Base-by-base conservation (phyloP, 2,888 invertebrate genomes). In the Pilophorus perplexus region DNA sequence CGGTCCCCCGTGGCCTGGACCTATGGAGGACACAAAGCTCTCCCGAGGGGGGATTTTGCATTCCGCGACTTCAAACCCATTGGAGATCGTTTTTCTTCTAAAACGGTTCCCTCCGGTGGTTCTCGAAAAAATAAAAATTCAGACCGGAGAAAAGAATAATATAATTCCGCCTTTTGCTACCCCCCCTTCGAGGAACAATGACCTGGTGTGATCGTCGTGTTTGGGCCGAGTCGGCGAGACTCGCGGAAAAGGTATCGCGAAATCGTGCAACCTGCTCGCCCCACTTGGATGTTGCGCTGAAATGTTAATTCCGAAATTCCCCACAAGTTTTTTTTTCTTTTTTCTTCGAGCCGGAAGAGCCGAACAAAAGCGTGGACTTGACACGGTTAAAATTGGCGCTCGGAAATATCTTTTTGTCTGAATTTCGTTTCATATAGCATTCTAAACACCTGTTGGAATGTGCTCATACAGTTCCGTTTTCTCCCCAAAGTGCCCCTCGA, bases 251-350 rank as follows among this genome's bases (percentile, higher is more conserved):
- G 59, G 59, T 59, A 59, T 42, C 22, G 23, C 42, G 42, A 59
- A 59, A 59, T 59, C 59, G 59, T 59, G 59, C 59, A 25, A 59
- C 42, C 59, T 42, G 59, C 27, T 25, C 27, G 14, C 59, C 59
- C 18, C 59, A 25, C 25, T 23, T 23, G 23, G 25, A 22, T 23
- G 25, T 16, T 27, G 40, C 23, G 23, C 14, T 20, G 25, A 59
- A 16, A 59, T 59, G 40, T 38, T 59, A 59, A 59, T 59, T 40
- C 42, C 12, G 27, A 42, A 44, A 59, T 59, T 59, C 59, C 59
- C 20, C 22, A 23, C 46, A 22, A n/a, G n/a, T n/a, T n/a, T n/a
- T n/a, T n/a, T n/a, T n/a, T n/a, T n/a, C n/a, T n/a, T n/a, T n/a
- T n/a, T n/a, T n/a, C n/a, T n/a, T n/a, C n/a, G n/a, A n/a, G n/a